Conservation (phyloP, 2,113 vertebrate genomes). For the Sinocyclocheilus maitianheensis region DNA sequence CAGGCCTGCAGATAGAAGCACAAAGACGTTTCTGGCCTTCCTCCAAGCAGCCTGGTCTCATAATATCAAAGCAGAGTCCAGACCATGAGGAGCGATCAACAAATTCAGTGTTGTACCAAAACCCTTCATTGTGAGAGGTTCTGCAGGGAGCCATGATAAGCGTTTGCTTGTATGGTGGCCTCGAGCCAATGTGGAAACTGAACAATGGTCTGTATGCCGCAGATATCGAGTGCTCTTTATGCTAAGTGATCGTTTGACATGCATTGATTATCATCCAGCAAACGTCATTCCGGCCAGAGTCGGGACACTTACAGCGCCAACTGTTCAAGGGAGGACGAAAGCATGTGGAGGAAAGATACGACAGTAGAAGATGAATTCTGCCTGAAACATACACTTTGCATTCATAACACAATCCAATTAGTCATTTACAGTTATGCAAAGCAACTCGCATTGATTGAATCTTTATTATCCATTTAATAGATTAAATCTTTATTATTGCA, state of each 20-base stretch:
- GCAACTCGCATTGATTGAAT: no score
- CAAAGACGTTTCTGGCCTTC: not conserved
- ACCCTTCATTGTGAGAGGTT: not conserved
- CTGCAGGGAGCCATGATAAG: constrained; percentile 36
- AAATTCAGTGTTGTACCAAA: constrained; percentile 25
- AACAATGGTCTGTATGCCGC: not conserved
- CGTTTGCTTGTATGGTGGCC: not conserved
- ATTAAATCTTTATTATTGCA: not conserved
- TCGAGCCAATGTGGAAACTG: not conserved
- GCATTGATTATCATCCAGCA: not conserved
- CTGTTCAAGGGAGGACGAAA: not conserved
- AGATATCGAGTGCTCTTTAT: constrained; percentile 12
- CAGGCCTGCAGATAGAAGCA: constrained; percentile 14
- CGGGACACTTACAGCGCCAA: not conserved
- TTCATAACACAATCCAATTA: not conserved
- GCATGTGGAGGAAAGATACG: not conserved
- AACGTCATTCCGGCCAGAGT: not conserved
- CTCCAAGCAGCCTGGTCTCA: not conserved
- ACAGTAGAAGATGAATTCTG: not conserved
- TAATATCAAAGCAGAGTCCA: constrained; percentile 1
- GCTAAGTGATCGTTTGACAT: constrained; percentile 5
- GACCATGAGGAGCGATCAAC: not conserved
- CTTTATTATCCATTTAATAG: no score
- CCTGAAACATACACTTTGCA: not conserved
- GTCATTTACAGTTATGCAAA: not conserved